Evolutionary conservation across 2,888 invertebrate species (phyloP).

Genomic region (Timema podura): DNA sequence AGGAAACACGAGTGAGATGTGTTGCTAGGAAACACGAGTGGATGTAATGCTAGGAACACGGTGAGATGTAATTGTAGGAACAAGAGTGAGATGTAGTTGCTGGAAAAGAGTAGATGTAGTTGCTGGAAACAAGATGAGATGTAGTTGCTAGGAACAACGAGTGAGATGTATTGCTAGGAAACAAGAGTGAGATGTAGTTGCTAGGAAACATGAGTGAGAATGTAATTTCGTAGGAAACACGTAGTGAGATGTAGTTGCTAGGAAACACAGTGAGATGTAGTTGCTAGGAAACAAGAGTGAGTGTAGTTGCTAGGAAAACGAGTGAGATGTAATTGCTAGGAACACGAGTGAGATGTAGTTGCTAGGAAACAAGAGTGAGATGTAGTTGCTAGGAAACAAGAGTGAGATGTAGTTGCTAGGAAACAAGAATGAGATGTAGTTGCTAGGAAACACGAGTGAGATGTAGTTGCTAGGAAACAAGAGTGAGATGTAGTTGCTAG

Average conservation of each 20-base stretch:
- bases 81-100: slow-evolving; percentile 72
- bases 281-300: slow-evolving; percentile 63
- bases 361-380: slow-evolving; percentile 58
- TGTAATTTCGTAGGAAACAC: no score
- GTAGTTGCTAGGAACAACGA: slow-evolving; percentile 67
- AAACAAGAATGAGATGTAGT: slow-evolving; percentile 84
- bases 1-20: no score
- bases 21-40: slow-evolving; percentile 59
- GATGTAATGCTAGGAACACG: no score
- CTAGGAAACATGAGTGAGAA: slow-evolving; percentile 46
- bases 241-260: slow-evolving; percentile 84
- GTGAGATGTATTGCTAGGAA: no score
- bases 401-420: no score
- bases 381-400: slow-evolving; percentile 70
- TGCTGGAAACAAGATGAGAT: no score
- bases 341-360: slow-evolving; percentile 84
- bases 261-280: slow-evolving; percentile 61
- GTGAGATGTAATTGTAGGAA: slow-evolving; percentile 80
- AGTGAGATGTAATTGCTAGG: no score
- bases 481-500: slow-evolving; percentile 84
- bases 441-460: slow-evolving; percentile 56
- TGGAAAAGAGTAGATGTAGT: slow-evolving; percentile 43
- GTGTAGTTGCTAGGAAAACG: slow-evolving; percentile 72
- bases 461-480: no score
- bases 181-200: slow-evolving; percentile 86